Evolutionary conservation across 2,113 vertebrate species (phyloP), one percentile per base, ranked within the genome.

Genomic region (Eolophus roseicapilla): DNA sequence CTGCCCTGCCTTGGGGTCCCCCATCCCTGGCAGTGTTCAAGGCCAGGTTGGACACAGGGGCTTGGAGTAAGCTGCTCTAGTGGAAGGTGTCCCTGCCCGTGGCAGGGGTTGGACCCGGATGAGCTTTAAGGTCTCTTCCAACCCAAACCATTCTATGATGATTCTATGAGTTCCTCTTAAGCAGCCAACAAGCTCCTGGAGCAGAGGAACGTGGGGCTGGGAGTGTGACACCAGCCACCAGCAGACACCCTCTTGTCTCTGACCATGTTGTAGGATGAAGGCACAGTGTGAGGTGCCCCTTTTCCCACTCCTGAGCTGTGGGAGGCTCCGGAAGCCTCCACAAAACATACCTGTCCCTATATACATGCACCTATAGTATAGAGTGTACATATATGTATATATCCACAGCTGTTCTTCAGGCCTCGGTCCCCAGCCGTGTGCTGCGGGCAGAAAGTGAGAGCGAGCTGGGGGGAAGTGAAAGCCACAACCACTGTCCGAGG

Each of bases 381-480:
- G 9, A 15, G 43, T 59, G 27, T 53, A 0, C 16, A 1, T 47
- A 9, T 53, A 1, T 28, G 13, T 33, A 20, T 13, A 20, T 9
- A 33, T 8, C 33, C 31, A 7, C 3, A 15, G 50, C 33, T 6
- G 19, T 59, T 35, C 9, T 7, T 59, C 13, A 35, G 68, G 59
- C 52, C 23, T 24, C 1, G 13, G 47, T 43, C 70, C 39, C 47
- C 27, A 2, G 69, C 44, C 7, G 11, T 4, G 33, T 2, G 1
- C 47, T 33, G 52, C 43, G 7, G 88, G 69, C 52, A 79, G 82
- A 95, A 93, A 91, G 90, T 2, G 49, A 95, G 81, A 91, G 43
- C 2, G 12, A 59, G 24, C 52, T 65, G 88, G 73, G 88, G 94
- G 64, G 96, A 97, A 97, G 84, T 28, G 94, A 96, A 97, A 97